These are phyloP conservation scores for Linurgus olivaceus DNA, from an alignment of 2,797 vertebrate species.

Conservation along the genomic window DNA sequence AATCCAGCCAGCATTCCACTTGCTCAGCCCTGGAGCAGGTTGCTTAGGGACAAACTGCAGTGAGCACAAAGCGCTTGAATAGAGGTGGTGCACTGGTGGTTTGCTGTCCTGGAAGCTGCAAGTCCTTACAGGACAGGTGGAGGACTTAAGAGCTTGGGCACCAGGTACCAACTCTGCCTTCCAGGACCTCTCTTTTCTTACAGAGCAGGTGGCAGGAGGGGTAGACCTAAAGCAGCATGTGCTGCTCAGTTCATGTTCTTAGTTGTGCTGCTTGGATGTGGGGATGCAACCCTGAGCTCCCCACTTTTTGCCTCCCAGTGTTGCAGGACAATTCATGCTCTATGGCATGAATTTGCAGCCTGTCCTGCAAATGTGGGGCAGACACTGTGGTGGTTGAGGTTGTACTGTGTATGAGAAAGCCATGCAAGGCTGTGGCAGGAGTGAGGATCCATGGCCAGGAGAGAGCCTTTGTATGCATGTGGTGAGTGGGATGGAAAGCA, in stretches of 20 bases:
- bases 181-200: background rate
- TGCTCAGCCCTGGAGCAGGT: background rate
- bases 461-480: background rate
- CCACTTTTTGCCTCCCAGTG: background rate
- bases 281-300: background rate
- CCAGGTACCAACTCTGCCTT: background rate
- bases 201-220: background rate
- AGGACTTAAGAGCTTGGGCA: background rate
- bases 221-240: background rate
- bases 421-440: background rate
- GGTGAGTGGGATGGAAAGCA: conserved; percentile 8
- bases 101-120: background rate
- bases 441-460: background rate
- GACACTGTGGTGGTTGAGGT: background rate
- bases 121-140: background rate
- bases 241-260: background rate
- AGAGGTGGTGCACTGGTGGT: background rate
- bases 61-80: background rate
- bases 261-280: background rate
- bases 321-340: background rate
- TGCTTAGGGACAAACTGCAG: background rate
- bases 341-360: background rate
- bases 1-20: background rate
- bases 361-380: background rate
- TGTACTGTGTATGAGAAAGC: background rate